Base-by-base conservation (phyloP, 2,797 vertebrate species). In the Lepus townsendii region DNA sequence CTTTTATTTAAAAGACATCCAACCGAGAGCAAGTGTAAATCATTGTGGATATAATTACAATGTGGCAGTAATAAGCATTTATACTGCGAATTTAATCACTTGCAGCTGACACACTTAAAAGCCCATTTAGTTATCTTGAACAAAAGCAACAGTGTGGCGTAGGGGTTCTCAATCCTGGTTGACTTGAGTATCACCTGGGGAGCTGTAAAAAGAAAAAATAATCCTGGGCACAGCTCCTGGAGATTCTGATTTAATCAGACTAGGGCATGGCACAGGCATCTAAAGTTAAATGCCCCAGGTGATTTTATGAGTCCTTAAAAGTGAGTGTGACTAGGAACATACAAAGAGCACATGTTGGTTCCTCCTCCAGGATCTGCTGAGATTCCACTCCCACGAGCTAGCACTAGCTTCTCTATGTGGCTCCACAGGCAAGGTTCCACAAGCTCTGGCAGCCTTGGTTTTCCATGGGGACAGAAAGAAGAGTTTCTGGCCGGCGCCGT, bases 1-100 rank as follows among this genome's bases (percentile, higher is more conserved):
- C 84, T 92, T 96, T 94, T 91, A 92, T 80, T 88, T 86, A 83
- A 93, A 90, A 91, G 73, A 78, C 26, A 91, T 22, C 83, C 90
- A 75, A 93, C 91, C 50, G 65, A 73, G 71, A 22, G 60, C 8
- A 11, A 19, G 77, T 38, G 24, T 63, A 94, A 84, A 94, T 66
- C 27, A 60, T 77, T 14, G 4, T 11, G 20, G 63, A 86, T 85
- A n/a, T 72, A 88, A 96, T 91, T 83, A 95, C 57, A 84, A n/a
- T 54, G 86, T 79, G 80, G 84, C 2, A 0, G 35, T 84, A 89
- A 88, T 94, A 66, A 62, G 63, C 83, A 69, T 87, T 90, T 92
- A 50, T 62, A 54, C 12, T 77, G 60, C 71, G 60, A 66, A 54
- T 35, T 17, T 83, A 75, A 93, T 95, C 71, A 73, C 85, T 91